Percentiles rank a stretch among this genome's conserved stretches.
Conservation (phyloP, 1,140 invertebrate genomes). For the Orussus abietinus region DNA sequence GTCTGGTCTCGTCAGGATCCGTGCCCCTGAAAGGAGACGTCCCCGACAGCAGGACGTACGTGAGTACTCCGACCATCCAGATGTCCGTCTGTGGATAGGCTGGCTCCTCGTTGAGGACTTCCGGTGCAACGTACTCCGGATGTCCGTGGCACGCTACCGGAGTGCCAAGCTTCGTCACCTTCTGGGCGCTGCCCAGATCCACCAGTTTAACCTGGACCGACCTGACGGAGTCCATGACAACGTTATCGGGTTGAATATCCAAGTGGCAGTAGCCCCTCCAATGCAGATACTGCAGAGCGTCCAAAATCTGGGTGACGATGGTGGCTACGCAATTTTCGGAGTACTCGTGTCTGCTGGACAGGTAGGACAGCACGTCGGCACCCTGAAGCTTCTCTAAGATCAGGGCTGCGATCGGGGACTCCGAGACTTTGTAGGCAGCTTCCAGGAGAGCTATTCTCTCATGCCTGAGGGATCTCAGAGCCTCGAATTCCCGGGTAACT, state of each 20-base stretch:
- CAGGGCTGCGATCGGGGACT: constrained; percentile 65
- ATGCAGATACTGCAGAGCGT: constrained; percentile 88
- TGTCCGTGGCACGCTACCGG: constrained; percentile 64
- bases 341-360: constrained; percentile 83
- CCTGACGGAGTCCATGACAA: constrained; percentile 88
- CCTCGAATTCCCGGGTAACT: constrained; percentile 77
- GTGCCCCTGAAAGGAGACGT: constrained; percentile 85
- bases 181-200: constrained; percentile 83
- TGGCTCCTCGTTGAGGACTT: constrained; percentile 82
- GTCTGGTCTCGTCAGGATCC: constrained; percentile 77
- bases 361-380: constrained; percentile 84
- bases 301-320: constrained; percentile 78
- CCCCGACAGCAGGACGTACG: constrained; percentile 93
- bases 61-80: constrained; percentile 90
- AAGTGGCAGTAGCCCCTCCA: constrained; percentile 89
- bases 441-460: constrained; percentile 76
- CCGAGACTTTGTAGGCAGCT: constrained; percentile 66
- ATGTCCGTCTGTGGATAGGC: constrained; percentile 89
- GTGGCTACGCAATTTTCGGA: constrained; percentile 85
- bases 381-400: constrained; percentile 87
- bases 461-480: constrained; percentile 74
- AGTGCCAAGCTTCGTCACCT: constrained; percentile 74
- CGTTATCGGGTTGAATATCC: constrained; percentile 93
- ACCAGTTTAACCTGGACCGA: constrained; percentile 86
- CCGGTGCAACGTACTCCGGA: constrained; percentile 83